Percentiles rank a stretch among this genome's conserved stretches.
Evolutionary conservation across 2,797 vertebrate genomes (phyloP).

Genomic region (Phoxinus dragarum): DNA sequence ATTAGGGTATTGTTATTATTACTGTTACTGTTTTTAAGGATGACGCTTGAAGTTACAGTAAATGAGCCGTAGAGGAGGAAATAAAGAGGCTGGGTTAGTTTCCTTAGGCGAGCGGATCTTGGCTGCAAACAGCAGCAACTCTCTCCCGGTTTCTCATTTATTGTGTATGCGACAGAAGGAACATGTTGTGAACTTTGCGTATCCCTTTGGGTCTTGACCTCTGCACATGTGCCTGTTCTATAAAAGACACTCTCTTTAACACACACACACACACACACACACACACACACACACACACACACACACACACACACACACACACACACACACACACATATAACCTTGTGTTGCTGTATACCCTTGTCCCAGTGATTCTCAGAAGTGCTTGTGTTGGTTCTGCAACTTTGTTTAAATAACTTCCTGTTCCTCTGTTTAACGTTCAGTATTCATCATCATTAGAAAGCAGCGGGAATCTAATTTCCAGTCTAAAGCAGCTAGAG

Average conservation of each 20-base stretch:
- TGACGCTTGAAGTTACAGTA: conserved; percentile 37
- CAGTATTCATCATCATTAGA: background rate
- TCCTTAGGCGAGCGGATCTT: background rate
- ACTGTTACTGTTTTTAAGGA: background rate
- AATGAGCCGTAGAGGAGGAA: conserved; percentile 26
- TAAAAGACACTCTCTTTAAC: no score
- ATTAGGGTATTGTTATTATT: no score
- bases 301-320: no score
- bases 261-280: no score
- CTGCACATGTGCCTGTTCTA: conserved; percentile 5
- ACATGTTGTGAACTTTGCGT: conserved; percentile 11
- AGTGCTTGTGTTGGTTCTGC: background rate
- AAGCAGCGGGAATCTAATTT: background rate
- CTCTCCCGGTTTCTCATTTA: background rate
- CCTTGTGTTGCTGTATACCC: background rate
- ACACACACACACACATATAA: background rate
- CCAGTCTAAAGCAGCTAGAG: background rate
- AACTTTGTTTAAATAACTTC: background rate
- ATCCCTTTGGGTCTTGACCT: conserved; percentile 13
- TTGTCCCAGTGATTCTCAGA: background rate
- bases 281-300: no score
- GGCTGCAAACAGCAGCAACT: background rate
- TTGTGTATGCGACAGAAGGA: conserved; percentile 13
- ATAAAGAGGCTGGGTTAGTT: background rate
- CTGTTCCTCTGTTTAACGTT: background rate